Conservation (phyloP, 2,888 invertebrate species). For the Lochmaea crataegi region DNA sequence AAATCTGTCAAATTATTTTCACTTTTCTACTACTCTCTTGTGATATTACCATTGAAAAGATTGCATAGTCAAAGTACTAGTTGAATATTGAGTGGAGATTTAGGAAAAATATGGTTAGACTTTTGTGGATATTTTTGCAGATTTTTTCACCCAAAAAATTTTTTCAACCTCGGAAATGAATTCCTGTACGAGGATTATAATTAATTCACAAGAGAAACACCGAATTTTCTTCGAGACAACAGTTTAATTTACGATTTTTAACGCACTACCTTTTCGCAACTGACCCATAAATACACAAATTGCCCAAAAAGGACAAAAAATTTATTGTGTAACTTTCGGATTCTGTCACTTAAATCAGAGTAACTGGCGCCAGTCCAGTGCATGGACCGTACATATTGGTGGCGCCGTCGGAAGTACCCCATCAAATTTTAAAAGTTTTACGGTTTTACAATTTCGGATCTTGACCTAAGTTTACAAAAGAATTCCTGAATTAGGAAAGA, state of each 20-base stretch:
- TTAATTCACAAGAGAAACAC: not conserved
- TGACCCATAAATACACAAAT: conserved; percentile 22
- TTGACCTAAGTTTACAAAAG: conserved; percentile 14
- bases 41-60: too few relatives aligned
- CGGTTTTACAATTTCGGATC: conserved; percentile 9
- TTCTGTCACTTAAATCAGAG: conserved; percentile 28
- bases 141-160: too few relatives aligned
- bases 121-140: too few relatives aligned
- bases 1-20: too few relatives aligned
- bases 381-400: not conserved
- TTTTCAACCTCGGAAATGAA: too few relatives aligned
- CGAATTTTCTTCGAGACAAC: not conserved
- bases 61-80: too few relatives aligned
- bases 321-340: conserved; percentile 26
- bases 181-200: too few relatives aligned
- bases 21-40: too few relatives aligned
- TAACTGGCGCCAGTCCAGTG: conserved; percentile 17
- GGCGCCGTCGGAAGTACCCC: conserved; percentile 33
- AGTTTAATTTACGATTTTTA: conserved; percentile 3
- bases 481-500: not conserved
- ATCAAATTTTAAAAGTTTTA: conserved; percentile 28
- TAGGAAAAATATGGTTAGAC: too few relatives aligned
- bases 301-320: conserved; percentile 20
- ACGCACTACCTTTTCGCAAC: conserved; percentile 7
- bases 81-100: too few relatives aligned